Percentiles rank a stretch among this genome's conserved stretches.
These are phyloP conservation scores for Sitophilus oryzae DNA, from an alignment of 1,140 invertebrate genomes.

Conservation along the genomic window DNA sequence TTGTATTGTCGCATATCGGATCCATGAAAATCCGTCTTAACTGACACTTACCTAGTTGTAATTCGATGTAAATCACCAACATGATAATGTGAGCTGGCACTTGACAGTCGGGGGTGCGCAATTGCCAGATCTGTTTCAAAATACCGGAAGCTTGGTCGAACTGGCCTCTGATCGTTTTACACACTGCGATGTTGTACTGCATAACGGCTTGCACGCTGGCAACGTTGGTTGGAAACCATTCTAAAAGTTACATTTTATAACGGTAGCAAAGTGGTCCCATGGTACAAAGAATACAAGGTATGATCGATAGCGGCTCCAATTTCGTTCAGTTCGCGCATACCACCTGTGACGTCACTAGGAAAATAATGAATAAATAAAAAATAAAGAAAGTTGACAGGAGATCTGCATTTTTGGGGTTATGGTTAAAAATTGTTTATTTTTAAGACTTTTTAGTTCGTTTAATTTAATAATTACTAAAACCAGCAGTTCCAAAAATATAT, in stretches of 20 bases:
- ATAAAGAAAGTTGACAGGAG: too few species aligned
- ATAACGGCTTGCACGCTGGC: constrained; percentile 61
- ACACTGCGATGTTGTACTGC: constrained; percentile 75
- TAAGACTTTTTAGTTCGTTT: too few species aligned
- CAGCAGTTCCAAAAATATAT: too few species aligned
- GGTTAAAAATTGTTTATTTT: too few species aligned
- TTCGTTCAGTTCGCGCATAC: too few species aligned
- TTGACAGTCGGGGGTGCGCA: constrained; percentile 49
- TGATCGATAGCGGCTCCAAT: too few species aligned
- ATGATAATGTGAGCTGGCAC: constrained; percentile 68
- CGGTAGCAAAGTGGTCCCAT: too few species aligned
- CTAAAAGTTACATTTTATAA: constrained; percentile 33
- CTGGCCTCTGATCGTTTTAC: constrained; percentile 70
- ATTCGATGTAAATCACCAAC: constrained; percentile 66
- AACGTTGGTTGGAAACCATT: constrained; percentile 66
- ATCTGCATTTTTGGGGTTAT: too few species aligned
- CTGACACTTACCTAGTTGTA: constrained; percentile 54
- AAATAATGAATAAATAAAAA: too few species aligned
- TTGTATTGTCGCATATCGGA: neutral
- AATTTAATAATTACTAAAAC: too few species aligned
- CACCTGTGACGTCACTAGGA: too few species aligned
- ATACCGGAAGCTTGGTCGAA: constrained; percentile 65
- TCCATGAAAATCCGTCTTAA: neutral
- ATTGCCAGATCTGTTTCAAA: constrained; percentile 60
- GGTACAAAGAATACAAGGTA: too few species aligned